Percentiles rank a stretch among this genome's conserved stretches.
phyloP scores from a whole-genome alignment of 2,113 vertebrate genomes.

The Atlantisia rogersi region DNA sequence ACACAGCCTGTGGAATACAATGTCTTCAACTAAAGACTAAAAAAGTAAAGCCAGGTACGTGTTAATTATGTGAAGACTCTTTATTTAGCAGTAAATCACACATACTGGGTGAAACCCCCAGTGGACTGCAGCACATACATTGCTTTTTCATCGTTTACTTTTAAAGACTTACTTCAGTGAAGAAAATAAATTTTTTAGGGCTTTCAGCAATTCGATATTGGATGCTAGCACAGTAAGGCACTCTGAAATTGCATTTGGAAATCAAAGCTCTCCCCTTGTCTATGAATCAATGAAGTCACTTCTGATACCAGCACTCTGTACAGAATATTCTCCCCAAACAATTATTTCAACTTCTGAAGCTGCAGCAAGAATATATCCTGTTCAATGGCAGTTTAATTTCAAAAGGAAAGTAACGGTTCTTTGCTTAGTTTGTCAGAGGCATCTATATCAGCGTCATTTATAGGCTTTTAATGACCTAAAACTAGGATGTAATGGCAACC shows the following conservation, averaged over 20 bases:
- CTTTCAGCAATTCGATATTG: background rate
- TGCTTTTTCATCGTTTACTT: constrained; percentile 29
- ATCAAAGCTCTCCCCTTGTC: background rate
- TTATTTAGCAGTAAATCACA: background rate
- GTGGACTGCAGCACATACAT: background rate
- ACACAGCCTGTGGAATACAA: background rate
- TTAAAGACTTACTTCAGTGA: background rate
- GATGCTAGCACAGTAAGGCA: background rate
- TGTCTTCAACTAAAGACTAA: background rate
- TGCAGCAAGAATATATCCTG: background rate
- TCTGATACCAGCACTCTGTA: background rate
- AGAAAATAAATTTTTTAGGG: background rate
- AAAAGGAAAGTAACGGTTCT: background rate
- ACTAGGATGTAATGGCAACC: background rate
- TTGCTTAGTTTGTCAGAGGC: background rate
- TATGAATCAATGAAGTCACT: background rate
- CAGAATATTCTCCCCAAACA: background rate
- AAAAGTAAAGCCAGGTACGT: background rate
- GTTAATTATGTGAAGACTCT: background rate
- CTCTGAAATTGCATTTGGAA: background rate
- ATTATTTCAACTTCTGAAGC: background rate
- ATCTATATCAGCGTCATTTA: background rate
- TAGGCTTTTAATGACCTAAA: background rate
- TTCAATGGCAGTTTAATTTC: background rate
- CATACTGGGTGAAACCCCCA: background rate